Base-by-base conservation (phyloP, 2,888 invertebrate species). In the Gastracanthus pulcherrimus region DNA sequence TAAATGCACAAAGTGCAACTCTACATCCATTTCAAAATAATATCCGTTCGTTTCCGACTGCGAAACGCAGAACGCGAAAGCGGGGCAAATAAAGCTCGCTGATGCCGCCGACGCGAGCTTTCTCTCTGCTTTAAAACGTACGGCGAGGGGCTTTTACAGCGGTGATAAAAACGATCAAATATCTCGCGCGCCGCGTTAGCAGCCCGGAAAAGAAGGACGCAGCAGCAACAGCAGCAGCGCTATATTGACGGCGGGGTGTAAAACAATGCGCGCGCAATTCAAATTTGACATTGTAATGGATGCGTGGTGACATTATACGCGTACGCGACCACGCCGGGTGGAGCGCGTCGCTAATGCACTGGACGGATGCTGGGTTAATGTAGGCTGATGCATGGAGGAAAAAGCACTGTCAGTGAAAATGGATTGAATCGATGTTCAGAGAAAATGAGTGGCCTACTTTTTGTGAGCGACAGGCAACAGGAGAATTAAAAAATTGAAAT, bases 141-240 rank as follows among this genome's bases (percentile, higher is more conserved):
- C 26, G 26, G 13, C 5, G 19, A 11, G 62, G n/a, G 3, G 41
- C 64, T 72, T 72, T 74, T 79, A 67, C 13, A 31, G 29, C 34
- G 19, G 31, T 36, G 66, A 79, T 79, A 74, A 79, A 74, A 79
- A 74, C 58, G 67, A 79, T 74, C 70, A 26, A 71, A 64, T 41
- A 16, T 45, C 11, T 45, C n/a, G 26, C 4, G 3, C 2, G 36
- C n/a, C 23, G 26, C 66, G 26, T 19, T 23, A 13, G 26, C 41
- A 13, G 13, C 6, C 45, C 9, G 9, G 3, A 45, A 45, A 67
- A n/a, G 16, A 67, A 29, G 7, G 26, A 26, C 23, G 58, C 58
- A 26, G n/a, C n/a, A n/a, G n/a, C n/a, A 23, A 58, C 26, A 11
- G 3, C 19, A 19, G 31, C 41, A 2, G 16, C n/a, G 16, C 34